A percentile compares a stretch with the other conserved stretches of the same genome.
Conservation (phyloP, 2,113 vertebrate genomes). For the Spermophilus dauricus region DNA sequence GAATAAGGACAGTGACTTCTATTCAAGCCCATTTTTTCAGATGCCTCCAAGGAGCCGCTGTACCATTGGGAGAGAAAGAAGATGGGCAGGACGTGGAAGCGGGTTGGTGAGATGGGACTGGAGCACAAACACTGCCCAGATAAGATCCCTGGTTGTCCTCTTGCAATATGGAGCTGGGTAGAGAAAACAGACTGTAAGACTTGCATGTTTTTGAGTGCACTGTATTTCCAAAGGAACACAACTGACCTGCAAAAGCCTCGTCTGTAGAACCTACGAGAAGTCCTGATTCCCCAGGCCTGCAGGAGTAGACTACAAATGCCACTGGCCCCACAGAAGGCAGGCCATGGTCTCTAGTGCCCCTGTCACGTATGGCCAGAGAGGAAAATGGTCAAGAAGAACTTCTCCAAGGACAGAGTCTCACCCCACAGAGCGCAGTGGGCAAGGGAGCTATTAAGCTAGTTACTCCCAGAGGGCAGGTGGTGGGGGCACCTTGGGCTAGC, state of each 20-base stretch:
- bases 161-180: neutral
- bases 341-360: neutral
- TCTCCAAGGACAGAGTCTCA: neutral
- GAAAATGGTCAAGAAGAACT: neutral
- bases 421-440: neutral
- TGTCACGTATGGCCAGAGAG: neutral
- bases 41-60: neutral
- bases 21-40: neutral
- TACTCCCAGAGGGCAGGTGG: neutral
- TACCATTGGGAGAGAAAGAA: too few relatives aligned
- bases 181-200: neutral
- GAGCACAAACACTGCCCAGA: neutral
- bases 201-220: neutral
- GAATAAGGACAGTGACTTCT: neutral
- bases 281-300: neutral
- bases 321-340: neutral
- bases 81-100: neutral
- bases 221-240: neutral
- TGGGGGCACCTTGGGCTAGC: too few relatives aligned
- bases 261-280: neutral
- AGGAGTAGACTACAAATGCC: neutral
- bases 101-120: too few relatives aligned
- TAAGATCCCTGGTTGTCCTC: too few relatives aligned
- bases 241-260: neutral
- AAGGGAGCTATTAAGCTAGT: neutral